Percentiles rank a stretch among this genome's conserved stretches.
Conservation (phyloP, 1,140 invertebrate genomes). For the Drosophila melanogaster region Release_6_plus_ISO1_MT NC_004354.4:18724501-18725000, state of each 20-base stretch:
- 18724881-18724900: not conserved
- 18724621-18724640: conserved; percentile 2
- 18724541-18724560: conserved; percentile 16
- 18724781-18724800: conserved; percentile 32
- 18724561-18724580: not conserved
- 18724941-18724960: not conserved
- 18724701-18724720: conserved; percentile 54
- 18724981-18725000: not conserved
- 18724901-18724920: not conserved
- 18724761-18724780: conserved; percentile 32
- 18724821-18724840: conserved; percentile 1
- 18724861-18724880: not conserved
- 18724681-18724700: conserved; percentile 57
- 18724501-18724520: conserved; percentile 17
- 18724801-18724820: not conserved
- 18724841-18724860: conserved; percentile 9
- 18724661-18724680: conserved; percentile 6
- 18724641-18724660: not conserved
- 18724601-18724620: conserved; percentile 39
- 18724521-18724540: conserved; percentile 52
- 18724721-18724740: conserved; percentile 24
- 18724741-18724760: conserved; percentile 26
- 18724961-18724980: conserved; percentile 1
- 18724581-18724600: conserved; percentile 23
- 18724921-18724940: conserved; percentile 1